Evolutionary conservation across 2,888 invertebrate genomes (phyloP).

Genomic region (Mystacides longicornis): DNA sequence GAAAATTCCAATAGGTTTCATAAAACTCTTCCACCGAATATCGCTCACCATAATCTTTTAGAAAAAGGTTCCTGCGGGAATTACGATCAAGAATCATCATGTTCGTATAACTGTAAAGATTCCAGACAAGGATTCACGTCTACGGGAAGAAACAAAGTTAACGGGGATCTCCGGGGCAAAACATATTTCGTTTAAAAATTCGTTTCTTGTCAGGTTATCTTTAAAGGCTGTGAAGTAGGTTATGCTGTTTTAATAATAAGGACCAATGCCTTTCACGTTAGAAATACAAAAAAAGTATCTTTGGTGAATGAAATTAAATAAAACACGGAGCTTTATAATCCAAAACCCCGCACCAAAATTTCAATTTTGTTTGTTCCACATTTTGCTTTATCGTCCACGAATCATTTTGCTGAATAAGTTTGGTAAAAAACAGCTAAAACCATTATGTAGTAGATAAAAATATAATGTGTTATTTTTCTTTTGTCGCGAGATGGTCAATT

Average conservation of each 20-base stretch:
- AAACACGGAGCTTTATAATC: no score
- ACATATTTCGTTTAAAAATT: constrained; percentile 23
- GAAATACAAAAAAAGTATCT: neutral
- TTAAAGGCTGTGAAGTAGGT: constrained; percentile 24
- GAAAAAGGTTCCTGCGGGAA: constrained; percentile 34
- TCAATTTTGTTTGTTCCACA: no score
- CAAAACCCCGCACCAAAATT: no score
- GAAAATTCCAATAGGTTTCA: constrained; percentile 41
- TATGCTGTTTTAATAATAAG: constrained; percentile 20
- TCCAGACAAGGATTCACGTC: constrained; percentile 60
- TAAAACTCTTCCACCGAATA: constrained; percentile 38
- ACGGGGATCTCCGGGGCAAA: constrained; percentile 25
- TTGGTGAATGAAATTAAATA: neutral
- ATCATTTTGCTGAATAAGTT: no score
- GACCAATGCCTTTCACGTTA: constrained; percentile 21
- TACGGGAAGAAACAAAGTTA: constrained; percentile 51
- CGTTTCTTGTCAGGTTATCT: constrained; percentile 8
- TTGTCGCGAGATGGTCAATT: no score
- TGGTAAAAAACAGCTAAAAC: no score
- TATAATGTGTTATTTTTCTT: no score
- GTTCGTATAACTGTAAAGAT: constrained; percentile 55
- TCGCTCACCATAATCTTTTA: constrained; percentile 38
- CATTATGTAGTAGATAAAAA: no score
- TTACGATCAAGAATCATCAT: constrained; percentile 58
- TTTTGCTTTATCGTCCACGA: no score